phyloP scores from a whole-genome alignment of 2,797 vertebrate genomes.

The Lateolabrax maculatus region DNA sequence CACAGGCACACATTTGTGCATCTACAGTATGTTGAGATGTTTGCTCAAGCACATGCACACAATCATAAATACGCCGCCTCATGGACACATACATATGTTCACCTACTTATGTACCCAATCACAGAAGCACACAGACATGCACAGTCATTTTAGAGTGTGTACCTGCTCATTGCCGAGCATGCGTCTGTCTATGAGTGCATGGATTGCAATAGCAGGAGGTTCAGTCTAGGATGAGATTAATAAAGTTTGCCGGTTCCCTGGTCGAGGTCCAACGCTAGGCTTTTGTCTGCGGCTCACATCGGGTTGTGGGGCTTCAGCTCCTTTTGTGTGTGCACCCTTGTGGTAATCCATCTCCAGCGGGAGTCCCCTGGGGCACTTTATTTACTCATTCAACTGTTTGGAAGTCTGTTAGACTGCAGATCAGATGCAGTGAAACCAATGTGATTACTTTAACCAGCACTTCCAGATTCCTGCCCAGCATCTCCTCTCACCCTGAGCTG shows the following conservation, averaged over 20 bases:
- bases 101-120: background rate
- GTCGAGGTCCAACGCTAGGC: slow-evolving; percentile 77
- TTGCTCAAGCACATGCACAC: slow-evolving; percentile 33
- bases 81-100: slow-evolving; percentile 3
- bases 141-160: background rate
- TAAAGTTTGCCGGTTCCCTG: slow-evolving; percentile 79
- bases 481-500: slow-evolving; percentile 75
- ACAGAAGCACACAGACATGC: background rate
- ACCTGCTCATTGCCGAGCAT: slow-evolving; percentile 43
- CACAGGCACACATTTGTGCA: slow-evolving; percentile 31
- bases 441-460: slow-evolving; percentile 89
- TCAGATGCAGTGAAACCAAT: slow-evolving; percentile 92
- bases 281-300: slow-evolving; percentile 76
- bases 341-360: slow-evolving; percentile 89
- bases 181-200: slow-evolving; percentile 39
- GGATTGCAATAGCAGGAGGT: slow-evolving; percentile 51
- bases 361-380: slow-evolving; percentile 89
- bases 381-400: slow-evolving; percentile 93
- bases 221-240: slow-evolving; percentile 80
- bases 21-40: slow-evolving; percentile 35
- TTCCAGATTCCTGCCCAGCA: slow-evolving; percentile 86
- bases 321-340: slow-evolving; percentile 87
- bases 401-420: slow-evolving; percentile 92
- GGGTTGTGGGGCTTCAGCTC: slow-evolving; percentile 86
- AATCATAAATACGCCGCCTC: background rate